A percentile compares a stretch with the other conserved stretches of the same genome.
These are phyloP conservation scores for Zosterops pallidus DNA, from an alignment of 2,113 vertebrate species.

Conservation along the genomic window DNA sequence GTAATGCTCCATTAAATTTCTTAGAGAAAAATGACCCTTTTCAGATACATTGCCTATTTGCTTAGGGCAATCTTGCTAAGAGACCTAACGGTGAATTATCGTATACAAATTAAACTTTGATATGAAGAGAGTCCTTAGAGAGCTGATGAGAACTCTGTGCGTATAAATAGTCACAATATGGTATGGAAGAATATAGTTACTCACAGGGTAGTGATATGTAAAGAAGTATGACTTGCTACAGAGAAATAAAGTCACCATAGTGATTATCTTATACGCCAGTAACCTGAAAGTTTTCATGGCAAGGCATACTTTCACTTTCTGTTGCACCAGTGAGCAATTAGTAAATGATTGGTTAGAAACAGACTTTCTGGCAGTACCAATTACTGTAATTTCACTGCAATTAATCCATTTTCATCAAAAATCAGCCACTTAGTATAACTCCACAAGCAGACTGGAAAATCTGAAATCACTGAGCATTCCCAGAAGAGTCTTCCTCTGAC, in stretches of 20 bases:
- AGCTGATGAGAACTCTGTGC: slow-evolving; percentile 2
- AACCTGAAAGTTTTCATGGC: background rate
- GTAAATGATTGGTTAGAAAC: background rate
- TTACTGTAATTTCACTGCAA: background rate
- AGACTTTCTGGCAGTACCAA: background rate
- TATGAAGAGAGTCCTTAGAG: background rate
- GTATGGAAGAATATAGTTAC: background rate
- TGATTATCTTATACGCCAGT: background rate
- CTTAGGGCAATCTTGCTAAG: slow-evolving; percentile 9
- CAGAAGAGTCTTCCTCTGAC: background rate
- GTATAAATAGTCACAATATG: slow-evolving; percentile 11
- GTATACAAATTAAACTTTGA: slow-evolving; percentile 57
- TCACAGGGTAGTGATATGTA: background rate
- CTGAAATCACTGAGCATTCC: background rate
- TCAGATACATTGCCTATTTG: background rate
- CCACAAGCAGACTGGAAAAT: background rate
- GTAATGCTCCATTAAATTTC: background rate
- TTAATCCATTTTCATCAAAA: background rate
- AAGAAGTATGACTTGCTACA: background rate
- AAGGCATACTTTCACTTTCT: background rate
- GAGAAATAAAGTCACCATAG: slow-evolving; percentile 4
- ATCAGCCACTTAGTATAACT: background rate
- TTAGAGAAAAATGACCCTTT: background rate
- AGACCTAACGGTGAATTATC: slow-evolving; percentile 10
- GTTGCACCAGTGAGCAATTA: background rate